Evolutionary conservation across 2,888 invertebrate species (phyloP).

Genomic region (Ligdia adustata): DNA sequence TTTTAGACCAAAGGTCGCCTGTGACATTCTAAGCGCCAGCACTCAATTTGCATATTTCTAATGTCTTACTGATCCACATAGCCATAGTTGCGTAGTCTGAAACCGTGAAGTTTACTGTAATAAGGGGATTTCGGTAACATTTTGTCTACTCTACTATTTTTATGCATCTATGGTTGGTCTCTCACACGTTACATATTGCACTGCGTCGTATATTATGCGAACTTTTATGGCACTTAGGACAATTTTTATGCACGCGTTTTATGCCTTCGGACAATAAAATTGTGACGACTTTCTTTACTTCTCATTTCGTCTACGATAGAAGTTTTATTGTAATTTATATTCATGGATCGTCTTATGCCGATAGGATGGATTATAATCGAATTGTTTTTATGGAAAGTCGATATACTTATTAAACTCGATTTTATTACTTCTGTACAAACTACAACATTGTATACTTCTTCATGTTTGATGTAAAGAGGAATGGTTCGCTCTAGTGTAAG

Average conservation of each 20-base stretch:
- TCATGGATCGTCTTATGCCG: slow-evolving; percentile 9
- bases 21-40: too few relatives aligned
- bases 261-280: slow-evolving; percentile 19
- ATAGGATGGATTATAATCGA: slow-evolving; percentile 4
- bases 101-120: too few relatives aligned
- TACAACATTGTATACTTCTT: too few relatives aligned
- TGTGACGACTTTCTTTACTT: slow-evolving; percentile 23
- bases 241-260: slow-evolving; percentile 25
- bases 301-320: slow-evolving; percentile 22
- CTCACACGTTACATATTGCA: slow-evolving; percentile 51
- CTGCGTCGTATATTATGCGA: slow-evolving; percentile 40
- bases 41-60: too few relatives aligned
- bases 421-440: too few relatives aligned
- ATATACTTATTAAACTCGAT: not conserved
- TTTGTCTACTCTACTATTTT: too few relatives aligned
- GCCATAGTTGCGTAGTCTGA: too few relatives aligned
- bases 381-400: not conserved
- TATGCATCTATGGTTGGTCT: slow-evolving; percentile 1
- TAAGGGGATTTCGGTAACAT: too few relatives aligned
- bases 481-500: too few relatives aligned
- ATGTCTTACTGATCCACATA: too few relatives aligned
- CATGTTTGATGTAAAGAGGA: too few relatives aligned
- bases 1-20: too few relatives aligned
- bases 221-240: slow-evolving; percentile 39
- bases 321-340: slow-evolving; percentile 25